Evolutionary conservation across 2,888 invertebrate species (phyloP).

Genomic region (Aethes cnicana): DNA sequence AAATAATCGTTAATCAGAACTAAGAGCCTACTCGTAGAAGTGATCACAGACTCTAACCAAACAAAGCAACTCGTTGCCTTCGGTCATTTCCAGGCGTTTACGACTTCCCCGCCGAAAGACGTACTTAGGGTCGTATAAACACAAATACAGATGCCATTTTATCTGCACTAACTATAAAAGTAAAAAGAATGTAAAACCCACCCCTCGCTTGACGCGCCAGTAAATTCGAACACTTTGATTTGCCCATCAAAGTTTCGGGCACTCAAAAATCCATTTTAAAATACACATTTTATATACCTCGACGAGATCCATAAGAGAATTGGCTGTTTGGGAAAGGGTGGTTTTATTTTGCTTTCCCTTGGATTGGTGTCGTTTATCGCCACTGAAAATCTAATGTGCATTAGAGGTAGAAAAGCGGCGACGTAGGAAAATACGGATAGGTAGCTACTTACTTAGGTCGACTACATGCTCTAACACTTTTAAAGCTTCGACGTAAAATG

Average conservation of each 20-base stretch:
- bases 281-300: slow-evolving; percentile 65
- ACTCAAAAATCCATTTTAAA: slow-evolving; percentile 82
- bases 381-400: slow-evolving; percentile 46
- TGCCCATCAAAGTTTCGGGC: slow-evolving; percentile 75
- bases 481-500: background rate
- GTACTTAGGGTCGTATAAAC: slow-evolving; percentile 43
- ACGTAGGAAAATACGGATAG: too few species aligned
- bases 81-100: slow-evolving; percentile 34
- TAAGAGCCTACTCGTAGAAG: too few species aligned
- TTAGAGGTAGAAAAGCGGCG: slow-evolving; percentile 52
- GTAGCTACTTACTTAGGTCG: too few species aligned
- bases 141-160: slow-evolving; percentile 71
- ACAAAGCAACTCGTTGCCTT: slow-evolving; percentile 27
- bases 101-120: slow-evolving; percentile 33
- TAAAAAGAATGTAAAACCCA: slow-evolving; percentile 68
- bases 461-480: too few species aligned
- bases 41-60: slow-evolving; percentile 15
- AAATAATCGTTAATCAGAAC: too few species aligned
- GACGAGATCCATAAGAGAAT: slow-evolving; percentile 52
- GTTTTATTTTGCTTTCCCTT: slow-evolving; percentile 51
- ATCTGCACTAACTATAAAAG: slow-evolving; percentile 67
- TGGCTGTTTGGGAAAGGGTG: slow-evolving; percentile 56
- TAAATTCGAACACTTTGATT: slow-evolving; percentile 77
- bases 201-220: slow-evolving; percentile 55
- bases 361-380: slow-evolving; percentile 47